Conservation (phyloP, 2,888 invertebrate species). For the Leptogaster cylindrica region DNA sequence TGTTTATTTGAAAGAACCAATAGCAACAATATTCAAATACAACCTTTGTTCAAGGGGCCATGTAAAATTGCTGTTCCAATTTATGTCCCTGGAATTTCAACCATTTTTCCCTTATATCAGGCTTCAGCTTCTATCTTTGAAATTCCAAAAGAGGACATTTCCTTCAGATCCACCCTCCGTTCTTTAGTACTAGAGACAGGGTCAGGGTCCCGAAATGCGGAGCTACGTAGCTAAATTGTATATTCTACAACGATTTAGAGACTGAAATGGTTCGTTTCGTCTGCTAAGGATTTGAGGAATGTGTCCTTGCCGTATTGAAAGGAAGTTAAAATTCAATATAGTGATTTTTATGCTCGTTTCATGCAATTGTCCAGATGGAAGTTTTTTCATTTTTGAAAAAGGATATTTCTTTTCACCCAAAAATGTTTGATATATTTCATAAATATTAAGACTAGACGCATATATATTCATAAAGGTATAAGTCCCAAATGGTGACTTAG, state of each 20-base stretch:
- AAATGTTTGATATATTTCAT: no score
- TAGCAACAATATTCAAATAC: constrained; percentile 2
- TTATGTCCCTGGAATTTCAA: constrained; percentile 23
- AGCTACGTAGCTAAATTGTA: constrained; percentile 26
- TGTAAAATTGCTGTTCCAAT: constrained; percentile 29
- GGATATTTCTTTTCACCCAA: no score
- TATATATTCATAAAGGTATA: no score
- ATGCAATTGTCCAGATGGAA: background rate
- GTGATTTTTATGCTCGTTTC: background rate
- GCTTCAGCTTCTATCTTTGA: constrained; percentile 19
- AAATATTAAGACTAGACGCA: no score
- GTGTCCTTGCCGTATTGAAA: background rate
- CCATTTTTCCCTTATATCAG: constrained; percentile 20
- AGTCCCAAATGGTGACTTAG: no score
- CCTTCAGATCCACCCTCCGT: background rate
- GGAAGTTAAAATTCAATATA: constrained; percentile 17
- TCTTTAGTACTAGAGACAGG: constrained; percentile 5
- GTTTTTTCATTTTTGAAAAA: no score
- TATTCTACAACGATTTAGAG: constrained; percentile 22
- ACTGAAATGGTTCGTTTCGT: constrained; percentile 22
- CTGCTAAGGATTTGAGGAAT: constrained; percentile 7
- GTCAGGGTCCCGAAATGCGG: constrained; percentile 3
- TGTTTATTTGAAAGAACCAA: constrained; percentile 28
- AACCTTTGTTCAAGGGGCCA: constrained; percentile 25
- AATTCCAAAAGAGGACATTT: constrained; percentile 18